Conservation (phyloP, 2,888 invertebrate species). For the Nasonia oneida region DNA sequence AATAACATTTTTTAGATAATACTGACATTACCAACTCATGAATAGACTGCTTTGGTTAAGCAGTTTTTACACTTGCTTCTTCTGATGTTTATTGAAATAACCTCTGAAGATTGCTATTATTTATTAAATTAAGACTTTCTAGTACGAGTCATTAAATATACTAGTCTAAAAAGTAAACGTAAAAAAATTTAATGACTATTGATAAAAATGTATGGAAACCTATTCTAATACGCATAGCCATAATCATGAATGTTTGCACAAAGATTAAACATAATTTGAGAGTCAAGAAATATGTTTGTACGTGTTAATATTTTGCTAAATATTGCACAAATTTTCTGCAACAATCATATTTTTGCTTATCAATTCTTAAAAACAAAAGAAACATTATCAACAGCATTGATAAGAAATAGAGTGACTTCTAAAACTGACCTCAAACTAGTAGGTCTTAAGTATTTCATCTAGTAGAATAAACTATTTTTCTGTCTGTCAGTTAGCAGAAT, state of each 20-base stretch:
- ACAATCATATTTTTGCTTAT: not conserved
- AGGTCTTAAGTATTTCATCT: not conserved
- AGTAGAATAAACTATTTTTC: not conserved
- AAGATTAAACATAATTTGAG: not conserved
- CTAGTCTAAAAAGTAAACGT: not conserved
- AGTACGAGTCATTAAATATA: not conserved
- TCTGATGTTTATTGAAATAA: not conserved
- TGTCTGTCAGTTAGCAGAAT: no score
- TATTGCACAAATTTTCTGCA: not conserved
- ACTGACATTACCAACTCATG: not conserved
- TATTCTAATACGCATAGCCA: not conserved
- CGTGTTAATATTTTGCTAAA: not conserved
- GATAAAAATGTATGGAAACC: not conserved
- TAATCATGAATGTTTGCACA: not conserved
- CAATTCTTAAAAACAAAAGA: not conserved
- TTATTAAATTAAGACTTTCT: constrained; percentile 2
- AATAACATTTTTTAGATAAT: constrained; percentile 8
- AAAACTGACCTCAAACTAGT: not conserved
- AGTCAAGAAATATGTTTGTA: not conserved
- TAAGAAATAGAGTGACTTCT: not conserved
- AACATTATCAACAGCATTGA: not conserved
- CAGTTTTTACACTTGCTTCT: constrained; percentile 27
- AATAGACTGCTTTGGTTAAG: not conserved
- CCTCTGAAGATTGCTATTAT: not conserved
- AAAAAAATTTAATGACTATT: not conserved